These are phyloP conservation scores for Cheiracanthium punctorium DNA, from an alignment of 2,888 invertebrate genomes.

Conservation along the genomic window DNA sequence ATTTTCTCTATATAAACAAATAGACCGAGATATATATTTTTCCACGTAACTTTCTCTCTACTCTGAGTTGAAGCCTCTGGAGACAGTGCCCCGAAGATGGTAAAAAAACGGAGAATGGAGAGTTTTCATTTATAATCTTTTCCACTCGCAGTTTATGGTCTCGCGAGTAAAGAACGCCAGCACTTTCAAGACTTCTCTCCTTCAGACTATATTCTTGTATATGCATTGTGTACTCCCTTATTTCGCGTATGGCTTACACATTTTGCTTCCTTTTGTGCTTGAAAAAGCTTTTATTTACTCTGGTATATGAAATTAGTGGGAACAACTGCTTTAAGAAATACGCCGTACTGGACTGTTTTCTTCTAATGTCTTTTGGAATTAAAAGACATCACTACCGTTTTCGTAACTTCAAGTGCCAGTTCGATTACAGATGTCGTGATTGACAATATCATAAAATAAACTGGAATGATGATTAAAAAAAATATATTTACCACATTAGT, in stretches of 20 bases:
- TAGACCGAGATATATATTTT: background rate
- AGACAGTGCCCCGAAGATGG: conserved; percentile 28
- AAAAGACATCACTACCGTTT: too few relatives aligned
- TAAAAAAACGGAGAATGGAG: conserved; percentile 29
- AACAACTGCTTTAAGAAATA: too few relatives aligned
- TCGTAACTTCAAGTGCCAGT: too few relatives aligned
- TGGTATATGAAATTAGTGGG: conserved; percentile 28
- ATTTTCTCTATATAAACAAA: background rate
- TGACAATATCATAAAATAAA: too few relatives aligned
- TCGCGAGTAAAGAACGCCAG: conserved; percentile 55
- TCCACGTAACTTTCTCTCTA: background rate
- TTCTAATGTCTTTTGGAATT: too few relatives aligned
- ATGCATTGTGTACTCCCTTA: conserved; percentile 53
- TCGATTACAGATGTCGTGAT: too few relatives aligned
- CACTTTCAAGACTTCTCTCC: conserved; percentile 52
- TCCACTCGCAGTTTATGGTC: conserved; percentile 50
- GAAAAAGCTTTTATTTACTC: conserved; percentile 26
- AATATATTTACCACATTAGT: too few relatives aligned
- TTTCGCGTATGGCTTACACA: conserved; percentile 1
- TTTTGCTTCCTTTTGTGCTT: conserved; percentile 51
- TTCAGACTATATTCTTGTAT: conserved; percentile 56
- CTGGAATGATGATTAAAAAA: too few relatives aligned
- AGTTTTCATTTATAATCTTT: conserved; percentile 66
- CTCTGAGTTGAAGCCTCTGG: background rate
- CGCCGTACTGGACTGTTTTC: too few relatives aligned